These are phyloP conservation scores for Takifugu rubripes DNA, from an alignment of 2,797 vertebrate species.

Conservation along the genomic window DNA sequence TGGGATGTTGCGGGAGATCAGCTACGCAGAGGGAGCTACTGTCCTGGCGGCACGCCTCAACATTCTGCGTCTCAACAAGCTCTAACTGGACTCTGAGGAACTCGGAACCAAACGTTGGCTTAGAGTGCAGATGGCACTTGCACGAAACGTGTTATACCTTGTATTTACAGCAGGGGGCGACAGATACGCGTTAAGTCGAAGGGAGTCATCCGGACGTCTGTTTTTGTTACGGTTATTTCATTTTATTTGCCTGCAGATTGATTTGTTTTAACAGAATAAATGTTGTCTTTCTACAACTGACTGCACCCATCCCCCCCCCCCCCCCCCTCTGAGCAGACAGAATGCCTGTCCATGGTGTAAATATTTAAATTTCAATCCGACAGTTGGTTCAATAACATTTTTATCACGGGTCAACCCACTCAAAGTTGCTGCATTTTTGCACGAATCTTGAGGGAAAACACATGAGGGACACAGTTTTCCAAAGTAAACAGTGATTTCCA, in stretches of 20 bases:
- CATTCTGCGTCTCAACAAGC: slow-evolving; percentile 86
- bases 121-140: background rate
- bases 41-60: slow-evolving; percentile 87
- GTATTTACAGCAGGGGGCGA: slow-evolving; percentile 51
- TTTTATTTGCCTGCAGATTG: slow-evolving; percentile 31
- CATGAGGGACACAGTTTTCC: slow-evolving; percentile 29
- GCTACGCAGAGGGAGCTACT: slow-evolving; percentile 84
- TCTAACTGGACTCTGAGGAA: slow-evolving; percentile 68
- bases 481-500: slow-evolving; percentile 69
- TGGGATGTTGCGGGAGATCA: slow-evolving; percentile 88
- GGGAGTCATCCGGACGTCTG: slow-evolving; percentile 40
- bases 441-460: slow-evolving; percentile 30
- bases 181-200: slow-evolving; percentile 11
- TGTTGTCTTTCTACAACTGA: background rate
- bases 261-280: slow-evolving; percentile 51
- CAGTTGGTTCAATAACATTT: slow-evolving; percentile 41
- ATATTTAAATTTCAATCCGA: slow-evolving; percentile 51
- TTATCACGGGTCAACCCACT: slow-evolving; percentile 28
- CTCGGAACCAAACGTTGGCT: slow-evolving; percentile 5
- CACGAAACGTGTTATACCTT: slow-evolving; percentile 19
- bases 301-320: background rate
- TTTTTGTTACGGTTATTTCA: slow-evolving; percentile 36
- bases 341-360: slow-evolving; percentile 42
- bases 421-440: slow-evolving; percentile 26
- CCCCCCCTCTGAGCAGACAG: slow-evolving; percentile 6